These are phyloP conservation scores for Lepidocyrtinus sp. DNA, from an alignment of 2,888 invertebrate species.

Conservation along the genomic window DNA sequence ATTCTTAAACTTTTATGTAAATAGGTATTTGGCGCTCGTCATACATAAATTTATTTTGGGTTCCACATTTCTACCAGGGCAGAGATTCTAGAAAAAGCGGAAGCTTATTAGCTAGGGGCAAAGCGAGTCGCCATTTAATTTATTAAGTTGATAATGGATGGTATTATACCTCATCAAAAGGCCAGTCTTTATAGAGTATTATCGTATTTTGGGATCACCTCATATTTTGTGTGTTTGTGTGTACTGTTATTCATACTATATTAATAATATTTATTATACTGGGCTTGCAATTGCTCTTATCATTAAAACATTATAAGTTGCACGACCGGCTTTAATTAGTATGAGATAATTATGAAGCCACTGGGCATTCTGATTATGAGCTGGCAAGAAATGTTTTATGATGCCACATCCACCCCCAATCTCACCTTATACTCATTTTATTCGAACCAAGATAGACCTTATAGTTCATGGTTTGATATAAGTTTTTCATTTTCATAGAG, in stretches of 20 bases:
- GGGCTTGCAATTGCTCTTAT: conserved; percentile 21
- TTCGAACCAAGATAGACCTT: conserved; percentile 8
- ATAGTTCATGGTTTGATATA: too few species aligned
- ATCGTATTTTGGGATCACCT: too few species aligned
- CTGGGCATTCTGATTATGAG: conserved; percentile 60
- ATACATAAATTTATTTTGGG: conserved; percentile 31
- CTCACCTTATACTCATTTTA: conserved; percentile 41
- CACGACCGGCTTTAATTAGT: conserved; percentile 60
- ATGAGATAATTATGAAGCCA: conserved; percentile 62
- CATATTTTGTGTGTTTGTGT: too few species aligned
- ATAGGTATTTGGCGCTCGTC: neutral
- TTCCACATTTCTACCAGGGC: neutral
- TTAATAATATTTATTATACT: neutral
- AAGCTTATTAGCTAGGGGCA: conserved; percentile 58
- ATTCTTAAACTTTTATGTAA: conserved; percentile 10
- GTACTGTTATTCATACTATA: neutral
- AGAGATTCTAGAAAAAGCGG: conserved; percentile 44
- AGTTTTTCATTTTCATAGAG: too few species aligned
- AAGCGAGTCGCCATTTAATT: conserved; percentile 57
- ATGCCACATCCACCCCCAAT: conserved; percentile 53
- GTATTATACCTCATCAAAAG: neutral
- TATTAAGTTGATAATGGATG: conserved; percentile 59
- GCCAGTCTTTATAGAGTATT: too few species aligned
- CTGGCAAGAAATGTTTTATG: conserved; percentile 58
- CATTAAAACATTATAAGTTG: conserved; percentile 56